These are phyloP conservation scores for Acronicta leporina DNA, from an alignment of 2,888 invertebrate species.

Conservation along the genomic window DNA sequence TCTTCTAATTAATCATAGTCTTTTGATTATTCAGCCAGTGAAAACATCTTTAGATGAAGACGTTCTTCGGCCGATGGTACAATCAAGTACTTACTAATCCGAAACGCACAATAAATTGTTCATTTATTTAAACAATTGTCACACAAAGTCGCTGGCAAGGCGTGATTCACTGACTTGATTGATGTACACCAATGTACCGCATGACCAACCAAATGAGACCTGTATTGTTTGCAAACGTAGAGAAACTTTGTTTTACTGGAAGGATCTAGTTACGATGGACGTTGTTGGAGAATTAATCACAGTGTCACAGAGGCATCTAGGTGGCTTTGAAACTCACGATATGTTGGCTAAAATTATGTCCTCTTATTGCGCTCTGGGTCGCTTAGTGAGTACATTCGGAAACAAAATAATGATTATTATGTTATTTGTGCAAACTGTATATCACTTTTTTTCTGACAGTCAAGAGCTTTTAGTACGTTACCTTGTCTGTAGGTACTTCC, in stretches of 20 bases:
- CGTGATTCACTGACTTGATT: conserved; percentile 45
- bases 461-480: not conserved
- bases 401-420: conserved; percentile 7
- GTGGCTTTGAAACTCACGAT: conserved; percentile 41
- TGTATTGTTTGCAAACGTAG: not conserved
- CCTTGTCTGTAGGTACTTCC: not conserved
- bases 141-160: conserved; percentile 23
- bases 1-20: too few relatives aligned
- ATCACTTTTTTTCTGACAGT: not conserved
- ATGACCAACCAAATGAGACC: conserved; percentile 15
- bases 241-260: not conserved
- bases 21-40: too few relatives aligned
- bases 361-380: conserved; percentile 16
- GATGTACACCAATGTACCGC: conserved; percentile 32
- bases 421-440: not conserved
- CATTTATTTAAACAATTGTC: conserved; percentile 48
- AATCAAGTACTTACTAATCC: conserved; percentile 4
- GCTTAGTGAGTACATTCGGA: not conserved
- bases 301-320: conserved; percentile 36
- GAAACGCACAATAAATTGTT: conserved; percentile 41
- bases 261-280: conserved; percentile 17
- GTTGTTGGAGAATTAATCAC: conserved; percentile 37
- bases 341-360: conserved; percentile 41
- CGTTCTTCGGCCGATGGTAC: too few relatives aligned
- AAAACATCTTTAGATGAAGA: not conserved